Conservation (phyloP, 2,797 vertebrate genomes). For the Denticeps clupeoides region DNA sequence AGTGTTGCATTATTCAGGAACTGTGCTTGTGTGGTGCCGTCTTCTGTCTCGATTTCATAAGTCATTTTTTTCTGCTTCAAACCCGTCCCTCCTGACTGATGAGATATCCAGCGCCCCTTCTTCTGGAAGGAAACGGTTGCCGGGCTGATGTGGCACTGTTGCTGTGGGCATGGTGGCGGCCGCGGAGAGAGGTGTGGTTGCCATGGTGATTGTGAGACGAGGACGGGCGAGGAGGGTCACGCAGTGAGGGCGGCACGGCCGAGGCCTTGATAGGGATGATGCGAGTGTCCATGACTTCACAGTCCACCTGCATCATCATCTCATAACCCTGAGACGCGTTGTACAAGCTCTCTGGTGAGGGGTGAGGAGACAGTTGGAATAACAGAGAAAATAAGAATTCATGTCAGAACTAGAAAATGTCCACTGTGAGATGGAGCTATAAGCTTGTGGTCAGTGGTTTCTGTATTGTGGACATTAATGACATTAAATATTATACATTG, state of each 20-base stretch:
- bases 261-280: conserved; percentile 85
- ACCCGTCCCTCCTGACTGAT: conserved; percentile 48
- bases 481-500: no score
- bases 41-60: neutral
- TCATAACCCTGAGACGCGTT: conserved; percentile 69
- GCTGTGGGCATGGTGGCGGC: conserved; percentile 43
- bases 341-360: conserved; percentile 60
- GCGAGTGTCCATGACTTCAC: conserved; percentile 85
- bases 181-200: conserved; percentile 53
- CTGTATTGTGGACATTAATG: no score
- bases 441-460: no score
- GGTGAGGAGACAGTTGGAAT: neutral
- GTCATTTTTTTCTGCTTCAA: neutral
- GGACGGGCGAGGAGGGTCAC: conserved; percentile 44
- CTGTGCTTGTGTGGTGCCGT: no score
- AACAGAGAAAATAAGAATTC: neutral
- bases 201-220: conserved; percentile 44
- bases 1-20: neutral
- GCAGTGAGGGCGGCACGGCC: conserved; percentile 72
- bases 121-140: conserved; percentile 35
- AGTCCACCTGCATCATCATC: conserved; percentile 95
- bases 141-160: conserved; percentile 14
- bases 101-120: conserved; percentile 32
- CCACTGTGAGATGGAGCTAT: neutral
- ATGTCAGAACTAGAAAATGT: neutral